phyloP scores from a whole-genome alignment of 2,888 invertebrate genomes.

The Halocaridina rubra region DNA sequence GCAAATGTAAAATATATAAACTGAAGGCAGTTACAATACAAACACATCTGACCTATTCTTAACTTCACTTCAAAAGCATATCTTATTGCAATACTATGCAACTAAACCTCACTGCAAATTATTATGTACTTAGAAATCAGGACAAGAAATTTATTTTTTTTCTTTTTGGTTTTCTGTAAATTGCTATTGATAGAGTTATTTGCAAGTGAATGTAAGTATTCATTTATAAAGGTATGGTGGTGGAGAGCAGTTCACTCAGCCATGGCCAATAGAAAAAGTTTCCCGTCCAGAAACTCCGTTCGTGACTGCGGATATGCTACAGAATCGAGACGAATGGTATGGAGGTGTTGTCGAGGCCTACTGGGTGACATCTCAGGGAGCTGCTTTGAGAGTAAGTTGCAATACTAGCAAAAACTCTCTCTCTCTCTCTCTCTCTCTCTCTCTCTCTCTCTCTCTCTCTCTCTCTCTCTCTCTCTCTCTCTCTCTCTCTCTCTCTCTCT shows the following conservation, averaged over 20 bases:
- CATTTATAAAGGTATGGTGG: conserved; percentile 56
- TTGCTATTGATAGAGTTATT: no score
- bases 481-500: not conserved
- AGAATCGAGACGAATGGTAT: conserved; percentile 61
- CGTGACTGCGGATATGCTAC: conserved; percentile 65
- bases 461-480: not conserved
- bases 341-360: conserved; percentile 70
- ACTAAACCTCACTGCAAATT: not conserved
- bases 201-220: no score
- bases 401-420: no score
- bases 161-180: no score
- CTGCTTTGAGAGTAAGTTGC: conserved; percentile 75
- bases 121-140: no score
- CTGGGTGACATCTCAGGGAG: conserved; percentile 78
- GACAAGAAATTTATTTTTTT: no score
- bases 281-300: conserved; percentile 61
- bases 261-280: conserved; percentile 50
- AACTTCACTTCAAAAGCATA: no score
- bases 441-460: not conserved
- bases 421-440: no score
- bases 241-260: conserved; percentile 44
- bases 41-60: no score
- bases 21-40: no score
- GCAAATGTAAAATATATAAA: no score
- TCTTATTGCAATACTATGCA: no score